Evolutionary conservation across 2,888 invertebrate species (phyloP).

Genomic region (Drosophila gaucha): DNA sequence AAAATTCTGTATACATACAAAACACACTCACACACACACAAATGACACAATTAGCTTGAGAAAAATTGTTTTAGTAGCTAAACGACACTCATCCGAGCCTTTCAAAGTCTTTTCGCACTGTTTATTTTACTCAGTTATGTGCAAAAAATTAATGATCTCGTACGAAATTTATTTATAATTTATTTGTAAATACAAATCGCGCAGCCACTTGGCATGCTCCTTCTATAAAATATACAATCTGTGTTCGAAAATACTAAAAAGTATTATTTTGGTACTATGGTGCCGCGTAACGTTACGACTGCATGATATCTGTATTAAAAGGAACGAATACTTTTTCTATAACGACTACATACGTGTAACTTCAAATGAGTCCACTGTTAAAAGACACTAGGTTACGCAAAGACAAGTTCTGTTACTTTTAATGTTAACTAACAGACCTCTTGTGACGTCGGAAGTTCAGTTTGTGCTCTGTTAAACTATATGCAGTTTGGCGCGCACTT

Average conservation of each 20-base stretch:
- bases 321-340: not conserved
- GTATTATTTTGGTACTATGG: constrained; percentile 14
- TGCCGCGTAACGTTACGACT: constrained; percentile 1
- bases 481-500: too few relatives aligned
- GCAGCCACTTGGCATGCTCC: constrained; percentile 52
- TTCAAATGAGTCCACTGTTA: not conserved
- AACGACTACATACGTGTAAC: not conserved
- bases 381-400: too few relatives aligned
- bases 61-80: constrained; percentile 12
- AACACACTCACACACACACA: constrained; percentile 21
- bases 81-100: not conserved
- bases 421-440: too few relatives aligned
- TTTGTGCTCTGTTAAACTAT: too few relatives aligned
- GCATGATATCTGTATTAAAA: not conserved
- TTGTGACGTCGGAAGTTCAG: too few relatives aligned
- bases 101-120: not conserved
- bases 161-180: constrained; percentile 2
- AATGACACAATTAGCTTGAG: constrained; percentile 30
- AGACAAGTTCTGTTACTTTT: too few relatives aligned
- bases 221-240: constrained; percentile 28
- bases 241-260: constrained; percentile 29
- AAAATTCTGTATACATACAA: constrained; percentile 59
- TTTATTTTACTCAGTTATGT: not conserved
- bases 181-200: constrained; percentile 33
- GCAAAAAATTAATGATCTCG: not conserved